Evolutionary conservation across 2,888 invertebrate species (phyloP).

Genomic region (Noctua janthe): DNA sequence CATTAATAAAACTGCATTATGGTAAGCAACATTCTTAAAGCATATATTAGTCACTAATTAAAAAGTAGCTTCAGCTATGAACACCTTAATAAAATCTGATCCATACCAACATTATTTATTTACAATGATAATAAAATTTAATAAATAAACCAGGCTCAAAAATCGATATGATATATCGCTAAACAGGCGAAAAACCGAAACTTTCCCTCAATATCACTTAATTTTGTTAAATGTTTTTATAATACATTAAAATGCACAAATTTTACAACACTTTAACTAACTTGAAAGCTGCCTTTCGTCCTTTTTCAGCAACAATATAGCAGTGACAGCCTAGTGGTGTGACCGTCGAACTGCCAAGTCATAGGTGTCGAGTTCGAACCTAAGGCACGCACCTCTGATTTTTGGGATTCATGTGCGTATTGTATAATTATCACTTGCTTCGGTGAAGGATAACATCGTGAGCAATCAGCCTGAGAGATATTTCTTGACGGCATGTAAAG

Average conservation of each 20-base stretch:
- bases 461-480: too few relatives aligned
- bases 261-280: background rate
- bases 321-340: too few relatives aligned
- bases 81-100: conserved; percentile 36
- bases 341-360: too few relatives aligned
- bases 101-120: conserved; percentile 32
- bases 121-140: conserved; percentile 21
- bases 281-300: background rate
- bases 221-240: background rate
- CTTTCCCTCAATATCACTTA: background rate
- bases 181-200: background rate
- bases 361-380: too few relatives aligned
- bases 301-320: background rate
- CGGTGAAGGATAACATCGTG: too few relatives aligned
- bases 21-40: conserved; percentile 34
- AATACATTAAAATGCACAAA: background rate
- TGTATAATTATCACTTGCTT: too few relatives aligned
- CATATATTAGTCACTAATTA: conserved; percentile 31
- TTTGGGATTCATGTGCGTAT: too few relatives aligned
- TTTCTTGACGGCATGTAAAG: too few relatives aligned
- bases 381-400: too few relatives aligned
- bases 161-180: conserved; percentile 5
- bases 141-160: conserved; percentile 26
- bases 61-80: conserved; percentile 3
- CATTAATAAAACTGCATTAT: conserved; percentile 16